Conservation (phyloP, 53 echinoderm and acorn worm species). For the Mesocentrotus franciscanus region DNA sequence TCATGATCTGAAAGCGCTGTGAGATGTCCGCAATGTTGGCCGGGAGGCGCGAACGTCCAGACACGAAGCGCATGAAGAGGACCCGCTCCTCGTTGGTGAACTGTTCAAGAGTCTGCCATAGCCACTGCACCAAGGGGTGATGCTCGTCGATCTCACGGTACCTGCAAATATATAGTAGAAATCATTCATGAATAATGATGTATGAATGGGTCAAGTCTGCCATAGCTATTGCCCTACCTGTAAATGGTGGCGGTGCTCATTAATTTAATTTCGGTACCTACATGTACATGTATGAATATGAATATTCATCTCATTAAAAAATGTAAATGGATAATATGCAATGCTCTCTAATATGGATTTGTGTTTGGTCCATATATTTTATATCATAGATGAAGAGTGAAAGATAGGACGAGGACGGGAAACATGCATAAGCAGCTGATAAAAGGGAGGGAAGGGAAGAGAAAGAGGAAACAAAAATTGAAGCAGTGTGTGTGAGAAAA, state of each 20-base stretch:
- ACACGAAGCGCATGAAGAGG: constrained; percentile 99
- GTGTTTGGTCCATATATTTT: no score
- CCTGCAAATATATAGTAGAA: constrained; percentile 54
- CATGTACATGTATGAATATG: no score
- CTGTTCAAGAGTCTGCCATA: constrained; percentile 95
- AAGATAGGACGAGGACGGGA: no score
- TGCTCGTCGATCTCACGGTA: constrained; percentile 97
- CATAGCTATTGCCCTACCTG: neutral
- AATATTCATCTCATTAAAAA: no score
- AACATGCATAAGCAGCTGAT: no score
- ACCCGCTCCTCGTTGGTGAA: constrained; percentile 97
- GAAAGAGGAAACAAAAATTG: no score
- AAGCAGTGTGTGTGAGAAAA: no score
- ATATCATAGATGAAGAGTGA: no score
- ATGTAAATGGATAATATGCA: no score
- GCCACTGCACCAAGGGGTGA: constrained; percentile 93
- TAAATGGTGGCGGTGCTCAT: neutral
- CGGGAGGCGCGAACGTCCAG: constrained; percentile 91
- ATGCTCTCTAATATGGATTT: no score
- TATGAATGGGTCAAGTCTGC: neutral
- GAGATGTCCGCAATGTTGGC: constrained; percentile 98
- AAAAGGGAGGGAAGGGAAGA: no score
- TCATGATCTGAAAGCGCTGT: constrained; percentile 99
- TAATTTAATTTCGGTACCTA: no score
- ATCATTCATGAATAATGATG: neutral